Percentiles rank a stretch among this genome's conserved stretches.
Evolutionary conservation across 2,113 vertebrate species (phyloP).

Genomic region (Acrocephalus kingi): DNA sequence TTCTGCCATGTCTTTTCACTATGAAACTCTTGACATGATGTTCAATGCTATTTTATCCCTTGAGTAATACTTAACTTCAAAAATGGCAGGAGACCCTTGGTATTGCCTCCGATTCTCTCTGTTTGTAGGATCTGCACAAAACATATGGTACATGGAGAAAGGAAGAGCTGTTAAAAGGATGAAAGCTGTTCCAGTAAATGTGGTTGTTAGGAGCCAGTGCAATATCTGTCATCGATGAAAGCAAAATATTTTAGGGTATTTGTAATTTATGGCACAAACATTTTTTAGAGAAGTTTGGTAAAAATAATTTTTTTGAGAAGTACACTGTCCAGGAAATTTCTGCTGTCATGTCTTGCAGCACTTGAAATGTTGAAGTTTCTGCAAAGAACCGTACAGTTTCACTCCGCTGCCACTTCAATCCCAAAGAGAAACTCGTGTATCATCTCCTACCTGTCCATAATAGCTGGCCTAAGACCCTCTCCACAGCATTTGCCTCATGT

Average conservation of each 20-base stretch:
- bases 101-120: conserved; percentile 33
- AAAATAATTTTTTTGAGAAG: not conserved
- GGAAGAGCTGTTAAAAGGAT: conserved; percentile 44
- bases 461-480: not conserved
- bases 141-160: conserved; percentile 56
- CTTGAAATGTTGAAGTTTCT: not conserved
- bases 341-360: not conserved
- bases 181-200: conserved; percentile 54
- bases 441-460: not conserved
- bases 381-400: not conserved
- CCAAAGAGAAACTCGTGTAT: not conserved
- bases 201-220: conserved; percentile 7
- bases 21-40: not conserved
- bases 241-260: conserved; percentile 57
- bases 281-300: conserved; percentile 10
- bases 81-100: conserved; percentile 52
- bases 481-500: not conserved
- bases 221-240: conserved; percentile 31
- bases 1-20: not conserved
- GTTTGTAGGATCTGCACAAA: conserved; percentile 19
- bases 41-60: conserved; percentile 29
- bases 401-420: not conserved
- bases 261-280: conserved; percentile 1
- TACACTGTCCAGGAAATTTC: not conserved
- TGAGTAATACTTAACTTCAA: conserved; percentile 11